These are phyloP conservation scores for Eucera pruinosa DNA, from an alignment of 2,888 invertebrate genomes.

Conservation along the genomic window DNA sequence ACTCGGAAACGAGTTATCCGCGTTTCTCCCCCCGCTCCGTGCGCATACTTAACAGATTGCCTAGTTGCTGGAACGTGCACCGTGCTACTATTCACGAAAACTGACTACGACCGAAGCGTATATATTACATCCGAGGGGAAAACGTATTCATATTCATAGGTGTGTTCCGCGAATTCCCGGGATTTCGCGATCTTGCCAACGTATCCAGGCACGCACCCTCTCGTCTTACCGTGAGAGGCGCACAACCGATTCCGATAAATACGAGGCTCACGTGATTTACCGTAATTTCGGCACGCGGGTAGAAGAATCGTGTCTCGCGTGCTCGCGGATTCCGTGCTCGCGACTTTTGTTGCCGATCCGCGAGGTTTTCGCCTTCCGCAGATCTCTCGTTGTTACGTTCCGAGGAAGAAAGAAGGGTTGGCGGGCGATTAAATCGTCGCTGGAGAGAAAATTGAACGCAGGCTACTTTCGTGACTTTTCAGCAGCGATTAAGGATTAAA, in stretches of 20 bases:
- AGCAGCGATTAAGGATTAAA: background rate
- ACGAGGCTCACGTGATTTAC: slow-evolving; percentile 58
- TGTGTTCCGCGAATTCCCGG: slow-evolving; percentile 42
- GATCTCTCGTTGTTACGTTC: background rate
- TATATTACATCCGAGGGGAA: slow-evolving; percentile 24
- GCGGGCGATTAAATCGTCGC: background rate
- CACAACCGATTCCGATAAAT: slow-evolving; percentile 59
- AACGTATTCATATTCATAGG: slow-evolving; percentile 54
- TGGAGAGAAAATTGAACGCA: slow-evolving; percentile 4
- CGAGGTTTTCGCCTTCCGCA: too few relatives aligned
- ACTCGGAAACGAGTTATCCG: slow-evolving; percentile 46
- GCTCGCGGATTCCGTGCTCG: slow-evolving; percentile 24
- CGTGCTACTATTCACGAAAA: slow-evolving; percentile 36
- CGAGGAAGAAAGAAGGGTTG: background rate
- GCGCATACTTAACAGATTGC: slow-evolving; percentile 43
- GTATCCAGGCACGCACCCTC: slow-evolving; percentile 28
- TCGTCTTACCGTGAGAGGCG: background rate
- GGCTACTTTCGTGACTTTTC: slow-evolving; percentile 21
- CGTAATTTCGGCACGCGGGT: slow-evolving; percentile 33
- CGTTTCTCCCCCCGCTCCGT: slow-evolving; percentile 13
- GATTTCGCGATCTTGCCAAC: slow-evolving; percentile 50
- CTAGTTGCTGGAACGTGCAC: background rate
- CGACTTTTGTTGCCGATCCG: slow-evolving; percentile 10
- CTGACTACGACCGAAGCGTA: background rate
- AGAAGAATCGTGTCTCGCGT: slow-evolving; percentile 45